A percentile compares a stretch with the other conserved stretches of the same genome.
These are phyloP conservation scores for Chrysomallon squamiferum DNA, from an alignment of 1,140 invertebrate species.

Conservation along the genomic window DNA sequence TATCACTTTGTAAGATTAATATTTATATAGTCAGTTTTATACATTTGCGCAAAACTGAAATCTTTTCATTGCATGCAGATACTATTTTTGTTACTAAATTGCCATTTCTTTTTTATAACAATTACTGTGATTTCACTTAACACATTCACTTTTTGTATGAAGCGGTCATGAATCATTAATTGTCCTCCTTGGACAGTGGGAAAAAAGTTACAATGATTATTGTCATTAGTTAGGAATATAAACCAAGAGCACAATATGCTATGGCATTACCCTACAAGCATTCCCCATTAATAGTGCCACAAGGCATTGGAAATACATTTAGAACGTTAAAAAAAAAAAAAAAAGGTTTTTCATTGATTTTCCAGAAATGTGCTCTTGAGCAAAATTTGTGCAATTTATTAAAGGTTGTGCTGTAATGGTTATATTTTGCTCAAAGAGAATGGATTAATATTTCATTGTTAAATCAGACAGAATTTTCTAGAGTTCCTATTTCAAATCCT, in stretches of 20 bases:
- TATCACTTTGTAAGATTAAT: conserved; percentile 19
- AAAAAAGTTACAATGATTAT: not conserved
- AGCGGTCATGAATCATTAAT: conserved; percentile 8
- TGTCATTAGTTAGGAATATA: conserved; percentile 4
- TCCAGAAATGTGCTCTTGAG: not conserved
- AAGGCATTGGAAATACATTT: not conserved
- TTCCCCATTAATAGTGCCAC: conserved; percentile 5
- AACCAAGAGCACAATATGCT: not conserved
- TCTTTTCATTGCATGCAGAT: conserved; percentile 20
- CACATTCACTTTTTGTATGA: conserved; percentile 21
- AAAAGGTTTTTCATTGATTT: not conserved
- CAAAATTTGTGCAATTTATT: conserved; percentile 4
- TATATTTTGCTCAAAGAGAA: conserved; percentile 11
- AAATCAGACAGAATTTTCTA: not conserved
- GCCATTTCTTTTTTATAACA: conserved; percentile 17
- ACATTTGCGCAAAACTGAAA: conserved; percentile 19
- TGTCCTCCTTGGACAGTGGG: conserved; percentile 8
- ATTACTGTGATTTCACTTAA: conserved; percentile 24
- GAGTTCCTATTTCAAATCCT: too few relatives aligned
- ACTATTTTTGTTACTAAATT: conserved; percentile 21
- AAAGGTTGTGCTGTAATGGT: conserved; percentile 5
- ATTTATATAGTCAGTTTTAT: conserved; percentile 18
- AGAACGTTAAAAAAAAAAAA: not conserved
- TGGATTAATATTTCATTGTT: conserved; percentile 8
- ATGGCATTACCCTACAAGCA: conserved; percentile 3